phyloP scores from a whole-genome alignment of 2,113 vertebrate genomes.

The Eulacestoma nigropectus region DNA sequence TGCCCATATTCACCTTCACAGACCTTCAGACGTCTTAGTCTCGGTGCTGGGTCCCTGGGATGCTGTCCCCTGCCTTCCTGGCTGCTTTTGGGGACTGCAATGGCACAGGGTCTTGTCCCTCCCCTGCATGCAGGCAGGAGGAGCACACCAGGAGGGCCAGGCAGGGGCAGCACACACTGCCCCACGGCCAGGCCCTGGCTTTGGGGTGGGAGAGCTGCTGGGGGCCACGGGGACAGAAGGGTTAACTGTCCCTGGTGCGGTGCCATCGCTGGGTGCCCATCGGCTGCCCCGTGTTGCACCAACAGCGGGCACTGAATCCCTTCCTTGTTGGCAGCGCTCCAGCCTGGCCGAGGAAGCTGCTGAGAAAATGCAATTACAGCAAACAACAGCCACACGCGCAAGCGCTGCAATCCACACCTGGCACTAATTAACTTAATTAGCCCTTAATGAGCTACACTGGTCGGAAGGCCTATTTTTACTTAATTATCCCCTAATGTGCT shows the following conservation, averaged over 20 bases:
- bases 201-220: fast-evolving
- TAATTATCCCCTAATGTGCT: slow-evolving; percentile 77
- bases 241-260: neutral
- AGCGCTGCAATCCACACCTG: slow-evolving; percentile 76
- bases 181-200: neutral
- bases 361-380: slow-evolving; percentile 74
- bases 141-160: neutral
- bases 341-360: slow-evolving; percentile 58
- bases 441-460: slow-evolving; percentile 77
- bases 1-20: neutral
- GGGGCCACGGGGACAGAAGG: neutral
- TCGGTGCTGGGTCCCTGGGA: neutral
- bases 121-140: fast-evolving
- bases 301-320: slow-evolving; percentile 36
- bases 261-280: neutral
- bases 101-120: fast-evolving
- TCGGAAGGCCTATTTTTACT: slow-evolving; percentile 81
- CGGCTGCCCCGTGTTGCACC: slow-evolving; percentile 20
- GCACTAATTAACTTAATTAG: slow-evolving; percentile 83
- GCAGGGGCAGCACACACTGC: fast-evolving
- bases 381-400: slow-evolving; percentile 69
- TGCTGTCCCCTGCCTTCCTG: neutral
- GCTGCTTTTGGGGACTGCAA: neutral
- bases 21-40: neutral
- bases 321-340: slow-evolving; percentile 55